Conservation (phyloP, 2,113 vertebrate species). For the Polyodon spathula region DNA sequence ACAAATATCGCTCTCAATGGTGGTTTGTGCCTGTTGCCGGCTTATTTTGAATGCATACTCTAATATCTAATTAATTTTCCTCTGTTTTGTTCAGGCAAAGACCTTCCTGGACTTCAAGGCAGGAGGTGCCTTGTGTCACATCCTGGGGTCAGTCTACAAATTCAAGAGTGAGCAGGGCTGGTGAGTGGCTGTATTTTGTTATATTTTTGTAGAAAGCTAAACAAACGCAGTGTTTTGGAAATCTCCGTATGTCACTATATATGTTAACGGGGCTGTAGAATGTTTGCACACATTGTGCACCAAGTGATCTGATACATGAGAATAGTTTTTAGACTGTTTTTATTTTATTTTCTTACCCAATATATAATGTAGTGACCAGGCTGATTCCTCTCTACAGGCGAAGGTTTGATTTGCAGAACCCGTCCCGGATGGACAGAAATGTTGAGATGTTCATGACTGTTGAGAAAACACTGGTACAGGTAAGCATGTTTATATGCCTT, state of each 20-base stretch:
- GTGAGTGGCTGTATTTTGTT: slow-evolving; percentile 54
- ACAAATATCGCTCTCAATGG: too few species aligned
- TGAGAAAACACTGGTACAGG: slow-evolving; percentile 94
- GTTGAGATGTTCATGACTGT: slow-evolving; percentile 98
- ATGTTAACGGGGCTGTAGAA: too few species aligned
- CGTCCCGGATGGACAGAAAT: slow-evolving; percentile 93
- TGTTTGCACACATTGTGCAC: too few species aligned
- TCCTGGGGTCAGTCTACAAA: slow-evolving; percentile 93
- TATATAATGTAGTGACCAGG: too few species aligned
- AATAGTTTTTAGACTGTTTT: too few species aligned
- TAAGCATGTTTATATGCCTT: slow-evolving; percentile 24
- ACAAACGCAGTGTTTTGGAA: too few species aligned
- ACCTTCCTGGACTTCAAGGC: slow-evolving; percentile 98
- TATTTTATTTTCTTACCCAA: too few species aligned
- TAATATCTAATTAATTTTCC: neutral
- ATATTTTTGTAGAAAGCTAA: too few species aligned
- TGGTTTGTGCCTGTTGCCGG: too few species aligned
- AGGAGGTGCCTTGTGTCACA: slow-evolving; percentile 86
- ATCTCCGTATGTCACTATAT: too few species aligned
- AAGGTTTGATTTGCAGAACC: slow-evolving; percentile 93
- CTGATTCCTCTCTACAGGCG: slow-evolving; percentile 55
- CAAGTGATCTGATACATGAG: too few species aligned
- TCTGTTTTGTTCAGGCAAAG: slow-evolving; percentile 63
- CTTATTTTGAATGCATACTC: neutral
- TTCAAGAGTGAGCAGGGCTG: slow-evolving; percentile 97